Evolutionary conservation across 1,140 invertebrate species (phyloP), one percentile per base, ranked within the genome.

Genomic region (Trachymyrmex cornetzi): DNA sequence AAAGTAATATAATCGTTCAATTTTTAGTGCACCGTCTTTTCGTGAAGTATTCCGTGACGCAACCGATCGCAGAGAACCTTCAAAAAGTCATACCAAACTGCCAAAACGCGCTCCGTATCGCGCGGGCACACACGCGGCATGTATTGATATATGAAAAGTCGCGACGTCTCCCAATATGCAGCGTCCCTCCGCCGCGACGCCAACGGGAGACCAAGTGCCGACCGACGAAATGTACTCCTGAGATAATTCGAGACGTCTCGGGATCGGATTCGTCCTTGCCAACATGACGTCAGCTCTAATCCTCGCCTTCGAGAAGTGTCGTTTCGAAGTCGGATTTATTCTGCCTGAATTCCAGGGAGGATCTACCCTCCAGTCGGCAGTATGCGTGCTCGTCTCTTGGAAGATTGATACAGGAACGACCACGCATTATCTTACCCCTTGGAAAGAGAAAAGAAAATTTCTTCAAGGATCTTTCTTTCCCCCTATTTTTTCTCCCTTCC

Each of bases 261-360:
- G 34, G 74, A 50, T 64, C 48, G 30, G 14, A 24, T 69, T 57
- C 12, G 61, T 44, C 30, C 61, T 85, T 67, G 59, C 74, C n/a
- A 69, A 57, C 82, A 38, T 66, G 82, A 85, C 82, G 82, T 85
- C 82, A 66, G 19, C 75, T 57, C 34, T 85, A 85, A 85, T 85
- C 61, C 75, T 77, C 63, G 61, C 30, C 82, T 66, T 79, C 48
- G 74, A 50, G 24, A 5, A 63, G 27, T 75, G 55, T 50, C 80
- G 55, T 61, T 84, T 75, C 71, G 38, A 63, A 84, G 44, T 74
- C 80, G 55, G 80, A 84, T 84, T 84, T 84, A 69, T n/a, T 14
- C 38, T 44, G 14, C 11, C 27, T 71, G 69, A 74, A 69, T 80
- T 55, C 50, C 11, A 24, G n/a, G n/a, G 44, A 50, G 57, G 24